Conservation (phyloP, 2,113 vertebrate species). For the Cardinalis cardinalis region DNA sequence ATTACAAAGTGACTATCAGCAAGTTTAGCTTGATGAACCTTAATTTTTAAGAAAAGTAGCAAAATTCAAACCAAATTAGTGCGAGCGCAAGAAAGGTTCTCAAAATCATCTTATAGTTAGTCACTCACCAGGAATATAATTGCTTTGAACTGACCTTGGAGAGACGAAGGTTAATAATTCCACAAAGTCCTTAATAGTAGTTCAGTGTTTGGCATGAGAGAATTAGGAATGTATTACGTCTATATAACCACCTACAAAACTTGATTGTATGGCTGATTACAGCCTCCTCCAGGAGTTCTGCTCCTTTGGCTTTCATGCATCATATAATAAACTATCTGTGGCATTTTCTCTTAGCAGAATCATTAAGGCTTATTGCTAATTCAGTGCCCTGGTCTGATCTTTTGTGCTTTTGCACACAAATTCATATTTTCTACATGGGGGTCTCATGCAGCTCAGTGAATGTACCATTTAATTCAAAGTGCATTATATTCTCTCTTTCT, state of each 20-base stretch:
- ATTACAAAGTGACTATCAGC: background rate
- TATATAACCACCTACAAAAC: background rate
- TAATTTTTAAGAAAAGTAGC: background rate
- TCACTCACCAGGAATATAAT: background rate
- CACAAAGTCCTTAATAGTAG: background rate
- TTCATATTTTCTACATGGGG: background rate
- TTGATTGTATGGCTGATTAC: background rate
- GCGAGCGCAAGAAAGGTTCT: background rate
- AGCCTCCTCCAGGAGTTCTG: conserved; percentile 16
- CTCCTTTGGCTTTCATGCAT: conserved; percentile 41
- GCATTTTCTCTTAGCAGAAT: conserved; percentile 28
- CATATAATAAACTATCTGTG: conserved; percentile 30
- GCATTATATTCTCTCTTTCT: background rate
- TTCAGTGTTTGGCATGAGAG: background rate
- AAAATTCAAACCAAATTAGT: background rate
- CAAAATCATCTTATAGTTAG: background rate
- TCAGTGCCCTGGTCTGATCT: conserved; percentile 16
- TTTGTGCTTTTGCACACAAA: conserved; percentile 5
- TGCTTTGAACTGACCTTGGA: background rate
- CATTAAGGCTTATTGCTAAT: conserved; percentile 41
- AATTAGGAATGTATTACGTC: conserved; percentile 4
- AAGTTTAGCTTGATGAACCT: background rate
- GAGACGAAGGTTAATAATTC: conserved; percentile 5
- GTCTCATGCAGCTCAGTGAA: background rate
- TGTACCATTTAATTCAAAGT: background rate